These are phyloP conservation scores for Catharus bicknelli DNA, from an alignment of 2,113 vertebrate species.

Conservation along the genomic window DNA sequence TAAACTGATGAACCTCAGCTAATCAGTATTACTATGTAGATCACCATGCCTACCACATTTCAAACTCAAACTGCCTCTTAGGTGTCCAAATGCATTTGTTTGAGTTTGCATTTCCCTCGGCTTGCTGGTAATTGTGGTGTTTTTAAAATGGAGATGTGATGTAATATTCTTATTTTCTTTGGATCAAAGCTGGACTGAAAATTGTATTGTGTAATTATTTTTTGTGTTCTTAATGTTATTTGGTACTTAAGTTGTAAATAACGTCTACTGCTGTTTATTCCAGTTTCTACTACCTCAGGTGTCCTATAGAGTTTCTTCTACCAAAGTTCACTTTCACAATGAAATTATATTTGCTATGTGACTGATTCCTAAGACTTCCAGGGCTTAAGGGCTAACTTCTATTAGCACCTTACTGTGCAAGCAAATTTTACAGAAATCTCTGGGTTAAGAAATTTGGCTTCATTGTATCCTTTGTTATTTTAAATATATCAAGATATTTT, in stretches of 20 bases:
- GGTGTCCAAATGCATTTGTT: constrained; percentile 72
- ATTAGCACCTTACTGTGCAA: constrained; percentile 92
- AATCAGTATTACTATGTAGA: constrained; percentile 89
- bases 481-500: constrained; percentile 91
- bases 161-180: constrained; percentile 86
- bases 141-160: constrained; percentile 84
- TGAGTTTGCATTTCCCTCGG: constrained; percentile 77
- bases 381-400: constrained; percentile 91
- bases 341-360: constrained; percentile 86
- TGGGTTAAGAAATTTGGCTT: constrained; percentile 90
- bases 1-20: constrained; percentile 85
- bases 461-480: constrained; percentile 89
- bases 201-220: constrained; percentile 86
- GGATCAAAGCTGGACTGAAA: constrained; percentile 93
- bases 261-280: constrained; percentile 92
- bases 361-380: constrained; percentile 89
- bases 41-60: constrained; percentile 80
- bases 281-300: constrained; percentile 96
- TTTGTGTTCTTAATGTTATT: constrained; percentile 88
- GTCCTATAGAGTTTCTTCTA: constrained; percentile 93
- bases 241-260: constrained; percentile 90
- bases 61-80: constrained; percentile 76
- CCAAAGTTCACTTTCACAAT: constrained; percentile 92
- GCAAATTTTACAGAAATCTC: constrained; percentile 86
- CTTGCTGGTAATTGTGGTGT: constrained; percentile 84